phyloP scores from a whole-genome alignment of 2,797 vertebrate genomes.

The Enteromius thamalakanensis region DNA sequence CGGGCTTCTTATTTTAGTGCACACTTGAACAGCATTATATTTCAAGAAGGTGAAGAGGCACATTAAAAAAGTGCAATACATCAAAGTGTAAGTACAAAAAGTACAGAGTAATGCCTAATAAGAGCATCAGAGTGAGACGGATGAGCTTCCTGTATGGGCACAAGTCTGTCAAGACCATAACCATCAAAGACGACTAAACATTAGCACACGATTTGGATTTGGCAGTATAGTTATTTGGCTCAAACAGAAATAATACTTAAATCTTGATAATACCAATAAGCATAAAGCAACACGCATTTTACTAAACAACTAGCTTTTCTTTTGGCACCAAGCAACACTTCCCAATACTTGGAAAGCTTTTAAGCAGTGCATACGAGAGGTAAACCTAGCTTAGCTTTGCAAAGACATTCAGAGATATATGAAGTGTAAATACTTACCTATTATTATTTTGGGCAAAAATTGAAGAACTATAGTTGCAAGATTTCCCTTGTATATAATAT shows the following conservation, averaged over 20 bases:
- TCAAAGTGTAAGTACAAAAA: background rate
- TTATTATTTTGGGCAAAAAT: background rate
- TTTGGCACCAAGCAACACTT: too few species aligned
- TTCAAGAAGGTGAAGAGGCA: too few species aligned
- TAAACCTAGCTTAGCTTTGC: background rate
- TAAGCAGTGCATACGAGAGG: background rate
- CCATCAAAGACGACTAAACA: too few species aligned
- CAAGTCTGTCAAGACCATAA: too few species aligned
- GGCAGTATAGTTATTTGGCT: background rate
- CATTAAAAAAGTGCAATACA: background rate
- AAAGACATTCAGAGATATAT: background rate
- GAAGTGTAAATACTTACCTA: too few species aligned
- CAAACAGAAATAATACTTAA: background rate
- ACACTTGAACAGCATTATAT: too few species aligned
- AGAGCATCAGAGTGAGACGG: too few species aligned
- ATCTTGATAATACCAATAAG: too few species aligned
- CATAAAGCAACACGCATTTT: too few species aligned
- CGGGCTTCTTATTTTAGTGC: background rate
- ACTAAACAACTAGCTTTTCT: background rate
- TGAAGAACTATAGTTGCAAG: too few species aligned
- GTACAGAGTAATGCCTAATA: background rate
- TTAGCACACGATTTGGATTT: background rate
- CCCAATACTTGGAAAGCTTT: background rate
- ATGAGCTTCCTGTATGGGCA: background rate
- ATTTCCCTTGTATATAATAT: too few species aligned